phyloP scores from a whole-genome alignment of 2,888 invertebrate genomes.

The Xestia sexstrigata region DNA sequence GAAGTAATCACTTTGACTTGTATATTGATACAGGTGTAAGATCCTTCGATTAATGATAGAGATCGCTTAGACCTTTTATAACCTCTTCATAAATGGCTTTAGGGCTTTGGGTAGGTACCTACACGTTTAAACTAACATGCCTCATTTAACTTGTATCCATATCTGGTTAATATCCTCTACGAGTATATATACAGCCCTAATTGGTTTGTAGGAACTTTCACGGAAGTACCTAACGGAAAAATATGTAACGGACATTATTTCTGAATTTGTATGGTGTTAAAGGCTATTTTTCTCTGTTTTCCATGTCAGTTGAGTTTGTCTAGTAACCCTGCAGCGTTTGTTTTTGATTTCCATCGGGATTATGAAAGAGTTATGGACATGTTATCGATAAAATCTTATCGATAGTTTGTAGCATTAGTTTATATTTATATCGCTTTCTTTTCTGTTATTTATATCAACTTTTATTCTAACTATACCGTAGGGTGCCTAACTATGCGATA shows the following conservation, averaged over 20 bases:
- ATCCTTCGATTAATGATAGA: not conserved
- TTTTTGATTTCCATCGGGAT: conserved; percentile 54
- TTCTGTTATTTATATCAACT: conserved; percentile 3
- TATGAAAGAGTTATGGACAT: conserved; percentile 25
- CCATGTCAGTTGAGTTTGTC: conserved; percentile 14
- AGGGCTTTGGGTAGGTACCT: not conserved
- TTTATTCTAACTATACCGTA: not conserved
- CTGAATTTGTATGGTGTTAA: conserved; percentile 5
- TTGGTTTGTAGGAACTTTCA: conserved; percentile 61
- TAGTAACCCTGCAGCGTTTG: conserved; percentile 64
- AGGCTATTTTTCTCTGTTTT: conserved; percentile 19
- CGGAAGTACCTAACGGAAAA: conserved; percentile 42
- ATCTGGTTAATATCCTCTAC: conserved; percentile 57
- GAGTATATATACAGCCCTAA: conserved; percentile 42
- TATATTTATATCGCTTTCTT: not conserved
- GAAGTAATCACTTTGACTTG: too few species aligned
- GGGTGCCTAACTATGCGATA: not conserved
- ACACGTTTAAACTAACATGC: not conserved
- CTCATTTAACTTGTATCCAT: conserved; percentile 19
- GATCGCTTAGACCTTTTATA: not conserved
- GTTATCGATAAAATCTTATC: conserved; percentile 37
- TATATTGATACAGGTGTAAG: too few species aligned
- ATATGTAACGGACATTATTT: not conserved
- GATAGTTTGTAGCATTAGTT: conserved; percentile 17
- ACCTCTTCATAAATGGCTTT: not conserved